Base-by-base conservation (phyloP, 1,140 invertebrate species). In the Cheumatopsyche charites region DNA sequence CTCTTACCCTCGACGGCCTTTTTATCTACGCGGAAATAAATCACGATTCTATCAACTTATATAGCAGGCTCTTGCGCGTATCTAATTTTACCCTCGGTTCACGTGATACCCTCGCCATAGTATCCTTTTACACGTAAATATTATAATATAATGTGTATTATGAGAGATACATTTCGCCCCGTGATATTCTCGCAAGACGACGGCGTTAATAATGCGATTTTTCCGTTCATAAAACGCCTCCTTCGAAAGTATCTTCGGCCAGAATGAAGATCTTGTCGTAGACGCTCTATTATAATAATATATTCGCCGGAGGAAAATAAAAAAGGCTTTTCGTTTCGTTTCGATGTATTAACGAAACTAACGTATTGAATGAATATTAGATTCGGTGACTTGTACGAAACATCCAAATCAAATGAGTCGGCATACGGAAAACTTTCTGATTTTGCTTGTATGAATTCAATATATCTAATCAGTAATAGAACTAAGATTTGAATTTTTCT, bases 11-110 rank as follows among this genome's bases (percentile, higher is more conserved):
- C 29, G 29, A 36, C 29, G 29, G 29, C 29, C 29, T 55, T 58
- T 58, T 58, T 58, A 58, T 58, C 55, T 58, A 12, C 11, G 12
- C 55, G 4, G 7, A 58, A 58, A 58, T 58, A 58, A 58, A 58
- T 58, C 55, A 58, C 55, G 21, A 58, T 58, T 58, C 55, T 58
- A 58, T 58, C 55, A 58, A 58, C 55, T 58, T 55, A 58, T 58
- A 58, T 25, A 58, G 23, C 29, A 25, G 55, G 55, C 29, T 3
- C 2, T 4, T 47, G 43, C 43, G 23, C 55, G 55, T 58, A 58
- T 58, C 55, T 58, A 58, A 58, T 58, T 58, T 58, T 58, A 9
- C 55, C 21, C 21, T 58, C 55, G 21, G 19, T 19, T 58, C 21
- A 21, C 21, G 17, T 25, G 17, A 58, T 23, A 26, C 55, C 55